Evolutionary conservation across 2,888 invertebrate genomes (phyloP).

Genomic region (Lucinisca nassula): DNA sequence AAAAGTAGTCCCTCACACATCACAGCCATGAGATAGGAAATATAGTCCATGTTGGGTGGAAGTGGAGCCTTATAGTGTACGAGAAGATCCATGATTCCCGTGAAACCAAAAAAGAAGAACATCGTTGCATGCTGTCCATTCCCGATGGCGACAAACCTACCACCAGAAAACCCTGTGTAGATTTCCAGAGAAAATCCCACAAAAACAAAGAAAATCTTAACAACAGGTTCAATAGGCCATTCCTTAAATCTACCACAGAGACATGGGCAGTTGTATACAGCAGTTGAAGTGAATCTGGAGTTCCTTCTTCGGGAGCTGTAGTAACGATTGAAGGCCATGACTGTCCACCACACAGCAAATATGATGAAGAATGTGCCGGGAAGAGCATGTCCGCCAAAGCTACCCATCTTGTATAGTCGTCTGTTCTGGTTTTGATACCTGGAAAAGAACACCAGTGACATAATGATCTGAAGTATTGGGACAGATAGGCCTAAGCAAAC

Average conservation of each 20-base stretch:
- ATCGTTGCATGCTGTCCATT: slow-evolving; percentile 89
- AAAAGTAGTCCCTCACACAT: slow-evolving; percentile 89
- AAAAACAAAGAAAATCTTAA: slow-evolving; percentile 72
- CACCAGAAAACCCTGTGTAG: slow-evolving; percentile 83
- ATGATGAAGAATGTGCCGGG: slow-evolving; percentile 88
- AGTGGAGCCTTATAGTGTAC: slow-evolving; percentile 84
- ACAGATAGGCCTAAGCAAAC: too few species aligned
- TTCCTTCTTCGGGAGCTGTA: slow-evolving; percentile 75
- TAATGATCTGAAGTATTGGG: too few species aligned
- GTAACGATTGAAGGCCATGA: slow-evolving; percentile 81
- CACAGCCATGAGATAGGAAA: slow-evolving; percentile 87
- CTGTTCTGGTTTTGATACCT: neutral
- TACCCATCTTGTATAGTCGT: slow-evolving; percentile 87
- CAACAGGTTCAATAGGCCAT: slow-evolving; percentile 75
- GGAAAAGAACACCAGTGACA: too few species aligned
- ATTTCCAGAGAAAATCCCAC: slow-evolving; percentile 77
- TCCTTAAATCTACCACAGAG: slow-evolving; percentile 74
- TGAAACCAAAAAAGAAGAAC: slow-evolving; percentile 89
- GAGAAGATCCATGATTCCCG: slow-evolving; percentile 88
- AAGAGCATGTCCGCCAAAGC: slow-evolving; percentile 88
- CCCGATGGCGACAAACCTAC: slow-evolving; percentile 85
- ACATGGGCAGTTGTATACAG: slow-evolving; percentile 78
- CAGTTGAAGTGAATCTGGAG: slow-evolving; percentile 73
- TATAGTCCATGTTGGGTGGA: slow-evolving; percentile 88
- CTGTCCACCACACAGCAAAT: slow-evolving; percentile 85